phyloP scores from a whole-genome alignment of 1,140 invertebrate genomes.

The Himalopsyche phryganea region DNA sequence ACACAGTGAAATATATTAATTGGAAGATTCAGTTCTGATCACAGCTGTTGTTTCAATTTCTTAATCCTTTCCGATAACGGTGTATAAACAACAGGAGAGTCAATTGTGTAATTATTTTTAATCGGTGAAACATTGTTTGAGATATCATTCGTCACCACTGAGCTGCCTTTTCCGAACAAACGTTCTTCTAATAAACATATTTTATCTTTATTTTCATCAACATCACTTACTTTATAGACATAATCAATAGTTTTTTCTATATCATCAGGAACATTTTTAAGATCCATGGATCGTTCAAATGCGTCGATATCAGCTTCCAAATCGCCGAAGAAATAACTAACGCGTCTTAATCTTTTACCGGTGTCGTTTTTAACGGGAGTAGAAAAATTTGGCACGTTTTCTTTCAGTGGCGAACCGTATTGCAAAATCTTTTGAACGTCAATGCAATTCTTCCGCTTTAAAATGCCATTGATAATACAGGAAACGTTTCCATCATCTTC shows the following conservation, averaged over 20 bases:
- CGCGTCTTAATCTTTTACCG: constrained; percentile 33
- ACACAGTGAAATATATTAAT: too few species aligned
- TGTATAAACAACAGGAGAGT: too few species aligned
- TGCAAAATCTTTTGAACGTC: constrained; percentile 4
- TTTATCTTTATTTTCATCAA: too few species aligned
- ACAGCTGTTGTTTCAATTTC: too few species aligned
- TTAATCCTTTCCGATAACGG: too few species aligned
- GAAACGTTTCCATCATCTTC: constrained; percentile 16
- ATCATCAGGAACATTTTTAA: constrained; percentile 33
- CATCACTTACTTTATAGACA: too few species aligned
- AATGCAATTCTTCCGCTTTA: constrained; percentile 8
- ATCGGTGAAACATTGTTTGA: too few species aligned
- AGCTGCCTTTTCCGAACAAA: too few species aligned
- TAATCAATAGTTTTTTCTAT: neutral
- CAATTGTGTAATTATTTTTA: too few species aligned
- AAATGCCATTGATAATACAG: constrained; percentile 20
- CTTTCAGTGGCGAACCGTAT: constrained; percentile 16
- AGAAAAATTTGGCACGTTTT: constrained; percentile 41
- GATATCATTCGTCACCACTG: too few species aligned
- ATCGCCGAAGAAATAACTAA: constrained; percentile 47
- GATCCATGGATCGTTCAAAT: constrained; percentile 48
- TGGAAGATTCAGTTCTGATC: too few species aligned
- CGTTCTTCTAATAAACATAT: too few species aligned
- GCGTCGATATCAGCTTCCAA: constrained; percentile 43
- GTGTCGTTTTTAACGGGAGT: constrained; percentile 38